Evolutionary conservation across 2,113 vertebrate species (phyloP).

Genomic region (Stigmatopora nigra): DNA sequence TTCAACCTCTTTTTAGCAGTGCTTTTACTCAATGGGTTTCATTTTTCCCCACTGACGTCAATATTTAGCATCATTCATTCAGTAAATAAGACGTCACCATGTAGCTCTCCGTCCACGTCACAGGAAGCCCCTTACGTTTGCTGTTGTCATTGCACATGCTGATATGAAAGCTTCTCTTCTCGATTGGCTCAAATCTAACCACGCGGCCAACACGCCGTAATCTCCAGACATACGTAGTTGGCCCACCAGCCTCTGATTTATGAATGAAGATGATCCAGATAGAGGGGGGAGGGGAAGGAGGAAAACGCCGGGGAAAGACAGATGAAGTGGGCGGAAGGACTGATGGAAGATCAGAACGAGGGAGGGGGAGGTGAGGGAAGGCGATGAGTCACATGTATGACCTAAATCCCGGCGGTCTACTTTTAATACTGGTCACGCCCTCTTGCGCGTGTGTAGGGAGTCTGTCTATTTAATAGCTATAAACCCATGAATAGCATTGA

Average conservation of each 20-base stretch:
- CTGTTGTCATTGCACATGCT: slow-evolving; percentile 6
- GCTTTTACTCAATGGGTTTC: neutral
- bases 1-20: neutral
- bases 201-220: slow-evolving; percentile 2
- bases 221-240: neutral
- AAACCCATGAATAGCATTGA: neutral
- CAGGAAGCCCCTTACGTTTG: neutral
- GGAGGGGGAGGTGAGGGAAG: slow-evolving; percentile 27
- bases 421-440: slow-evolving; percentile 46
- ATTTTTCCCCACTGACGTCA: neutral
- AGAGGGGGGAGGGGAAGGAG: slow-evolving; percentile 40
- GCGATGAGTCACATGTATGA: slow-evolving; percentile 66
- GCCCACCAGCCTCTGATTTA: slow-evolving; percentile 30
- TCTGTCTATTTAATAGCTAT: neutral
- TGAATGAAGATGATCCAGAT: slow-evolving; percentile 50
- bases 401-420: slow-evolving; percentile 52
- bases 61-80: too few relatives aligned
- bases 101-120: neutral
- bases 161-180: slow-evolving; percentile 26
- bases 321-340: slow-evolving; percentile 20
- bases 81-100: neutral
- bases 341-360: slow-evolving; percentile 25
- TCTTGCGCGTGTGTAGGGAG: slow-evolving; percentile 13
- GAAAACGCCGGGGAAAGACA: slow-evolving; percentile 29
- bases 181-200: slow-evolving; percentile 12